Conservation (phyloP, 2,113 vertebrate genomes). For the Fregetta grallaria region DNA sequence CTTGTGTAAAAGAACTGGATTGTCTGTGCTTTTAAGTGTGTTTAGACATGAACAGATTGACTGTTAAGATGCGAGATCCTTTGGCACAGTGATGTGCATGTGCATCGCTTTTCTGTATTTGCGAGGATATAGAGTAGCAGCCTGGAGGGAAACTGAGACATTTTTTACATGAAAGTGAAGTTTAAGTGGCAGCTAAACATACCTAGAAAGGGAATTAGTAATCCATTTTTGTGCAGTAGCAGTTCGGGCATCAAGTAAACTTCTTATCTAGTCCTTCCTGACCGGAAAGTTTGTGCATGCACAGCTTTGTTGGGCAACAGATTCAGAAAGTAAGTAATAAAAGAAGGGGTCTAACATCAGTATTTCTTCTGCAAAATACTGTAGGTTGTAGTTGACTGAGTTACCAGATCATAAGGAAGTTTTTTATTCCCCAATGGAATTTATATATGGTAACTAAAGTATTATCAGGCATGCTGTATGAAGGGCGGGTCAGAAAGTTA, state of each 20-base stretch:
- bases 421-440: not conserved
- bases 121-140: not conserved
- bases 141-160: not conserved
- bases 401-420: not conserved
- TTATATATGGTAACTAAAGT: conserved; percentile 53
- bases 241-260: not conserved
- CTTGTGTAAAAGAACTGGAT: not conserved
- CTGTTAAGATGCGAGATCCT: not conserved
- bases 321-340: not conserved
- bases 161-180: not conserved
- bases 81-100: not conserved
- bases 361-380: not conserved
- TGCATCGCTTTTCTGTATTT: not conserved
- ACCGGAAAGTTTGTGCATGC: not conserved
- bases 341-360: not conserved
- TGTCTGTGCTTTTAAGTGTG: not conserved
- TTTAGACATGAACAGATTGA: not conserved
- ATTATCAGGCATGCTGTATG: conserved; percentile 68
- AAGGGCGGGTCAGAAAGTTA: conserved; percentile 76
- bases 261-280: not conserved
- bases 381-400: not conserved
- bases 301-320: not conserved
- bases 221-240: not conserved
- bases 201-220: not conserved
- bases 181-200: not conserved